Evolutionary conservation across 2,888 invertebrate species (phyloP).

Genomic region (Zaprionus lineosus): DNA sequence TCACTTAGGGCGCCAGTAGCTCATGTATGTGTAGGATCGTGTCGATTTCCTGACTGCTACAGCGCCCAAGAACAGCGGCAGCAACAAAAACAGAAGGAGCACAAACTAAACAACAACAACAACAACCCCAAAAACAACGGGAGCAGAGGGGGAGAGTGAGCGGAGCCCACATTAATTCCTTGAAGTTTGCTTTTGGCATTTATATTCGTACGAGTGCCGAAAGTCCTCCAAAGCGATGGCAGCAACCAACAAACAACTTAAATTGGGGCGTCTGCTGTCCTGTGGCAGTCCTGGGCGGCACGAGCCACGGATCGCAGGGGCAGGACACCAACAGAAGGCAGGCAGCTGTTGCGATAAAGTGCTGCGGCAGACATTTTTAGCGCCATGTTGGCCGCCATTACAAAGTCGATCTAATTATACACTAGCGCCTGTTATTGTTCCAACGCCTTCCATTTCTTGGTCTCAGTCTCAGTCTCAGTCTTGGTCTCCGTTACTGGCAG

Average conservation of each 20-base stretch:
- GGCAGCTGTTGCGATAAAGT: constrained; percentile 56
- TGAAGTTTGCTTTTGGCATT: constrained; percentile 65
- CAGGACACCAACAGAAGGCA: no score
- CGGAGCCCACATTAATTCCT: constrained; percentile 49
- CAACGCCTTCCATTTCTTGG: constrained; percentile 23
- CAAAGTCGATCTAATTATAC: constrained; percentile 71
- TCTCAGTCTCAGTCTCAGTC: no score
- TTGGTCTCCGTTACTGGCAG: no score
- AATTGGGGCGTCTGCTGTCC: constrained; percentile 54
- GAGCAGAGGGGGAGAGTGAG: constrained; percentile 13
- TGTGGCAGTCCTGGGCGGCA: constrained; percentile 35
- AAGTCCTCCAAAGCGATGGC: constrained; percentile 28
- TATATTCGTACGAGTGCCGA: constrained; percentile 42
- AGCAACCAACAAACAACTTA: constrained; percentile 38
- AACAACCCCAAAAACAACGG: neutral
- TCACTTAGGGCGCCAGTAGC: constrained; percentile 27
- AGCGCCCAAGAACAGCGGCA: no score
- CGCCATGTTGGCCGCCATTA: constrained; percentile 69
- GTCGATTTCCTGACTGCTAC: neutral
- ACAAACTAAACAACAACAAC: constrained; percentile 5
- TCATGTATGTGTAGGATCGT: constrained; percentile 16
- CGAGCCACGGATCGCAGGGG: neutral
- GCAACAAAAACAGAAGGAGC: neutral
- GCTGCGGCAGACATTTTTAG: constrained; percentile 67
- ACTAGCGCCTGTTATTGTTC: constrained; percentile 53